phyloP scores from a whole-genome alignment of 2,888 invertebrate species.

The Diadegma fenestrale region DNA sequence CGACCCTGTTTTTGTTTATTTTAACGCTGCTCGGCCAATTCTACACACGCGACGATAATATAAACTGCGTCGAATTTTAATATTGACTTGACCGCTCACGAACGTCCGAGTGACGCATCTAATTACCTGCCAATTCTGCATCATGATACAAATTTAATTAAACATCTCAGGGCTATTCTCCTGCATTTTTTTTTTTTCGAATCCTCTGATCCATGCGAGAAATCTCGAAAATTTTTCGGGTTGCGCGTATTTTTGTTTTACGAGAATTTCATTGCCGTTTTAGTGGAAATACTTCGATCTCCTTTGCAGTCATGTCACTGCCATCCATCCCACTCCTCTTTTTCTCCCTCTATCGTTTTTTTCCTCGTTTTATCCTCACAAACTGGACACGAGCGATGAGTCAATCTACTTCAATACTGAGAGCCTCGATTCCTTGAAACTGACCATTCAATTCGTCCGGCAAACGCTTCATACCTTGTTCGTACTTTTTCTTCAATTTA shows the following conservation, averaged over 20 bases:
- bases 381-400: constrained; percentile 44
- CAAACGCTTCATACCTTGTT: constrained; percentile 1
- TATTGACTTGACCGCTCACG: not conserved
- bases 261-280: constrained; percentile 1
- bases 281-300: constrained; percentile 32
- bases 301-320: constrained; percentile 36
- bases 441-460: not conserved
- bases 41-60: not conserved
- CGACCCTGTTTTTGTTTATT: not conserved
- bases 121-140: constrained; percentile 24
- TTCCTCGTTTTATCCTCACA: not conserved
- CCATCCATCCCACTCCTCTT: constrained; percentile 23
- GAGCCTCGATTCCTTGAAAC: constrained; percentile 11
- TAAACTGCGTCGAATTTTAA: constrained; percentile 63
- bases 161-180: not conserved
- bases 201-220: not conserved
- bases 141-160: not conserved
- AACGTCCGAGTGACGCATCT: constrained; percentile 22
- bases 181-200: not conserved
- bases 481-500: not conserved
- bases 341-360: not conserved
- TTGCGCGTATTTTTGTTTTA: not conserved
- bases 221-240: not conserved
- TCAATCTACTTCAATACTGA: constrained; percentile 51
- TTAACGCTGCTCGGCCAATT: not conserved